phyloP scores from a whole-genome alignment of 2,113 vertebrate species.

The Colinus virginianus region DNA sequence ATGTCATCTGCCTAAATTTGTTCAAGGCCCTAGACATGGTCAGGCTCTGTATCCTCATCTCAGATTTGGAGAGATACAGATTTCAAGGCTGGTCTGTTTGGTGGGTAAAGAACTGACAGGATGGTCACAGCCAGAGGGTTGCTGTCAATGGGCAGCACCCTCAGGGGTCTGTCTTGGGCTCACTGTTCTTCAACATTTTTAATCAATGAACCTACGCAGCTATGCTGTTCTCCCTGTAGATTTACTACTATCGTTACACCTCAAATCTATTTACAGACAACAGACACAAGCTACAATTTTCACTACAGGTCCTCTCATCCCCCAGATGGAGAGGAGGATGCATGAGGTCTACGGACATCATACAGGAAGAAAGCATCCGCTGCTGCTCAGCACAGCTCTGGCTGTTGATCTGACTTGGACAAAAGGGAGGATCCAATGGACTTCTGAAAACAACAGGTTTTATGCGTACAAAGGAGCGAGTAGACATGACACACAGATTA shows the following conservation, averaged over 20 bases:
- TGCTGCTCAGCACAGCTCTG: background rate
- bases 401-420: background rate
- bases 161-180: too few relatives aligned
- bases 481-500: background rate
- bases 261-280: background rate
- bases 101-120: too few relatives aligned
- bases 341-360: background rate
- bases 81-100: too few relatives aligned
- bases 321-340: background rate
- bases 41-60: too few relatives aligned
- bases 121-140: too few relatives aligned
- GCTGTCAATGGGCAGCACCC: too few relatives aligned
- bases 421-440: background rate
- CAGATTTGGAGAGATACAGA: too few relatives aligned
- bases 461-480: background rate
- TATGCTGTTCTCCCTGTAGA: background rate
- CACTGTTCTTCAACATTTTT: background rate
- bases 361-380: rapidly evolving
- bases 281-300: background rate
- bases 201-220: background rate
- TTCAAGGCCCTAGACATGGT: too few relatives aligned
- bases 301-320: background rate
- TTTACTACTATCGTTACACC: background rate
- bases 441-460: background rate
- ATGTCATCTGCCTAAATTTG: too few relatives aligned